A percentile compares a stretch with the other conserved stretches of the same genome.
phyloP scores from a whole-genome alignment of 2,113 vertebrate species.

The Circaetus gallicus region DNA sequence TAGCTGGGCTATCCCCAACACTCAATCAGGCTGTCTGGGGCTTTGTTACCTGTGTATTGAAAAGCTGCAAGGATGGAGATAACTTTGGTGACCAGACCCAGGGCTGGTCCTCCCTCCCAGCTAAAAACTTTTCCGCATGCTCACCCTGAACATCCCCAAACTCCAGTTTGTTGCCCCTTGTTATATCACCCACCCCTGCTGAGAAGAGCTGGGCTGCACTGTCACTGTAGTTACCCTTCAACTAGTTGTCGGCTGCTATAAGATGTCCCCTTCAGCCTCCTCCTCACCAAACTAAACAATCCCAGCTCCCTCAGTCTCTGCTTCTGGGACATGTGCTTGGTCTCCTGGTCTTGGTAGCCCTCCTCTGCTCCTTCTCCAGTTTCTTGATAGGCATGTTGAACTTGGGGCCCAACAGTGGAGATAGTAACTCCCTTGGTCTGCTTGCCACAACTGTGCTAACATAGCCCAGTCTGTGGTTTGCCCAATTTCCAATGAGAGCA shows the following conservation, averaged over 20 bases:
- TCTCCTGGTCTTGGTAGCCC: neutral
- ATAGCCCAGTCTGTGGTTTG: neutral
- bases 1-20: neutral
- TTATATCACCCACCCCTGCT: neutral
- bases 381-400: neutral
- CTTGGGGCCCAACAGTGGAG: neutral
- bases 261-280: neutral
- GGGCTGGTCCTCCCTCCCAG: neutral
- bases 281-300: neutral
- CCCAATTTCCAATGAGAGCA: neutral
- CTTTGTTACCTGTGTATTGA: neutral
- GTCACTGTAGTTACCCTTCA: neutral
- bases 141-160: neutral
- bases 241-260: neutral
- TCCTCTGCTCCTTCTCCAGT: neutral
- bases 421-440: accelerated
- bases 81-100: neutral
- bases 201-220: neutral
- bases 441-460: neutral
- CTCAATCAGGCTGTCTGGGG: accelerated
- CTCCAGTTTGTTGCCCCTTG: neutral
- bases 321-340: accelerated
- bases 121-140: neutral
- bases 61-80: neutral
- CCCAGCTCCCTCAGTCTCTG: neutral